Evolutionary conservation across 2,888 invertebrate genomes (phyloP), one percentile per base, ranked within the genome.

Genomic region (Drosophila villosipedis): DNA sequence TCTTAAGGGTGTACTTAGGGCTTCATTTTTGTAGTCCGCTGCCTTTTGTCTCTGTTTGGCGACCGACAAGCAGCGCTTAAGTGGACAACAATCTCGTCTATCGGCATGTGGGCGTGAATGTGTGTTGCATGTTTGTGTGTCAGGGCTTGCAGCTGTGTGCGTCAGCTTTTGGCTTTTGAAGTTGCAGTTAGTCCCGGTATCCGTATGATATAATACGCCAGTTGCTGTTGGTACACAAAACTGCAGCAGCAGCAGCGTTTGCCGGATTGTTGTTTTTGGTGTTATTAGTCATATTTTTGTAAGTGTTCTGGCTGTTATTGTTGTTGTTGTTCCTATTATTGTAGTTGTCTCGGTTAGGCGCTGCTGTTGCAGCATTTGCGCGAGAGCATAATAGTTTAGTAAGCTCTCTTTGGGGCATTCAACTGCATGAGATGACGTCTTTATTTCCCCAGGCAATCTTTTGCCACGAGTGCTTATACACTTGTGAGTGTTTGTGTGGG

Each of bases 371-470:
- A 67, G 63, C 59, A 39, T 37, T 70, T 58, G 65, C 72, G 88
- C 80, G 83, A 58, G 71, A 77, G 84, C 79, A 89, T 90, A 91
- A 89, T 91, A 91, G 91, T 89, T 91, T 89, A 78, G 91, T 83
- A 83, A 91, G 90, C 86, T 85, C 81, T 87, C 91, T 83, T 80
- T 70, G 76, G 89, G 82, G 84, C 80, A 89, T 89, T 89, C 89
- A 89, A 89, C 91, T 90, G 89, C 81, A 82, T 69, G 86, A 70
- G 85, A 84, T 77, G 89, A 84, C 82, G 91, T 91, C 84, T 91
- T 91, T 89, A 89, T 89, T 90, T 91, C 91, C 91, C 87, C 78
- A 81, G 84, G 87, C 89, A 90, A 91, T 86, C 86, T 89, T 90
- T 81, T 74, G 87, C 83, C 70, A 78, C 83, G 74, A 91, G 90